These are phyloP conservation scores for Clarias laeviceps DNA, from an alignment of 2,797 vertebrate species.

Conservation along the genomic window DNA sequence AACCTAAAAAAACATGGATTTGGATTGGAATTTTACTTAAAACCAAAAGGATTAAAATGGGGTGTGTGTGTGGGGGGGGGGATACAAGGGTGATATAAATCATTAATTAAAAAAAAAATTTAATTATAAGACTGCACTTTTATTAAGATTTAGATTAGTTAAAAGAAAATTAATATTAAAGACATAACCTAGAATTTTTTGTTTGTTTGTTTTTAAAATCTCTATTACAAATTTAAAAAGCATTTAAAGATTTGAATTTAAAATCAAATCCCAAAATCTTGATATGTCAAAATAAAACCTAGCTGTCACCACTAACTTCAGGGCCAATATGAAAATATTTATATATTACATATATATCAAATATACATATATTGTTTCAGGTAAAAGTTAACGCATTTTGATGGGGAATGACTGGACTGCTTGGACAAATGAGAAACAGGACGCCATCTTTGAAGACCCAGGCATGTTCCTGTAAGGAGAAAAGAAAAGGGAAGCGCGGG, in stretches of 20 bases:
- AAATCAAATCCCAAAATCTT: too few relatives aligned
- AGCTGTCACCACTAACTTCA: not conserved
- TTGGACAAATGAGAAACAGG: constrained; percentile 32
- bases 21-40: not conserved
- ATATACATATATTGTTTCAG: not conserved
- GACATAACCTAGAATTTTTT: too few relatives aligned
- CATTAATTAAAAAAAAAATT: too few relatives aligned
- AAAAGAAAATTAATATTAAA: too few relatives aligned
- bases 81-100: too few relatives aligned
- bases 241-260: not conserved
- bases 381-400: not conserved
- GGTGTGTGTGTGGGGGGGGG: too few relatives aligned
- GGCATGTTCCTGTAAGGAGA: constrained; percentile 48
- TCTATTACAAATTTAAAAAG: not conserved
- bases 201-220: not conserved
- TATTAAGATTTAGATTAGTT: too few relatives aligned
- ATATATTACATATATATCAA: not conserved
- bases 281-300: not conserved
- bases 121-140: too few relatives aligned
- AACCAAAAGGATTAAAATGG: not conserved
- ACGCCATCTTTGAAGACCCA: constrained; percentile 58
- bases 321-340: accelerated
- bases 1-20: not conserved
- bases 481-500: constrained; percentile 15
- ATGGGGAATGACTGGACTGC: not conserved